phyloP scores from a whole-genome alignment of 2,888 invertebrate species.

The Tiliacea citrago region DNA sequence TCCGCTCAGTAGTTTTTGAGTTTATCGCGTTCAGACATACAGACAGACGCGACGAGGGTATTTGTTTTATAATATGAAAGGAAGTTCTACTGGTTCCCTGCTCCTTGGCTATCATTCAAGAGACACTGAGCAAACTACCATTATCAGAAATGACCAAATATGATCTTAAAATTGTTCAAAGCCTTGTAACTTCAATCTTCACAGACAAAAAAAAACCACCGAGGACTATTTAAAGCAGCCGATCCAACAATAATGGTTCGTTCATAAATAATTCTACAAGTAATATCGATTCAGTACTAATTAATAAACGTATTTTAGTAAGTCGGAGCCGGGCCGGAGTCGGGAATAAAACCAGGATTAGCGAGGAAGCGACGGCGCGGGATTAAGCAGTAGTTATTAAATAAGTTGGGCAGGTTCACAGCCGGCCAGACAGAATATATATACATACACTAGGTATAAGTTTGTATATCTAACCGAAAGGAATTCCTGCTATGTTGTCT shows the following conservation, averaged over 20 bases:
- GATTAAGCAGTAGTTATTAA: conserved; percentile 74
- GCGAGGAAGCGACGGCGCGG: conserved; percentile 54
- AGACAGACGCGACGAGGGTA: no score
- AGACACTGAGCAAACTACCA: background rate
- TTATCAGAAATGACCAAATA: background rate
- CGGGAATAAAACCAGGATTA: conserved; percentile 63
- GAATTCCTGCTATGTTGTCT: background rate
- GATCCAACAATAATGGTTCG: conserved; percentile 17
- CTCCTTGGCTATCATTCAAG: background rate
- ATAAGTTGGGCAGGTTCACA: conserved; percentile 68
- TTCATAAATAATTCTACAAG: conserved; percentile 51
- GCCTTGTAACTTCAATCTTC: background rate
- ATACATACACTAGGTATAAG: background rate
- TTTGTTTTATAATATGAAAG: no score
- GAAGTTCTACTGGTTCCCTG: no score
- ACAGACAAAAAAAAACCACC: background rate
- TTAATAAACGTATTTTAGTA: conserved; percentile 58
- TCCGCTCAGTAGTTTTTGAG: no score
- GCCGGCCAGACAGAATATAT: conserved; percentile 29
- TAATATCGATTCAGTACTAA: conserved; percentile 54
- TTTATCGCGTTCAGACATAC: no score
- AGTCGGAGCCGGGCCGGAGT: conserved; percentile 35
- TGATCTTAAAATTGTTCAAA: background rate
- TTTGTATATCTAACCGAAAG: background rate
- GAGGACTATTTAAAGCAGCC: conserved; percentile 9